phyloP scores from a whole-genome alignment of 2,888 invertebrate species.

The Drosophila atroscutellata region DNA sequence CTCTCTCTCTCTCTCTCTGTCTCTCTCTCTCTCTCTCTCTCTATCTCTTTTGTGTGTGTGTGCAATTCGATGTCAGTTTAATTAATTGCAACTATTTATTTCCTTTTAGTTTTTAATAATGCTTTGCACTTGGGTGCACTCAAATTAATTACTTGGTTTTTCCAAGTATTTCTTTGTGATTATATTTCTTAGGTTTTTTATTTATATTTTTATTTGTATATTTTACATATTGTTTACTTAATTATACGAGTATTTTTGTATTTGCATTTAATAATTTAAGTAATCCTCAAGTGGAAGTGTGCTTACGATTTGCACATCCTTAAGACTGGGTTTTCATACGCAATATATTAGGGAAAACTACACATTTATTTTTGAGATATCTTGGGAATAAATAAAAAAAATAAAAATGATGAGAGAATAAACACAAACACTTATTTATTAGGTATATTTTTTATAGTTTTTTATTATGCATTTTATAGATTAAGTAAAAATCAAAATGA shows the following conservation, averaged over 20 bases:
- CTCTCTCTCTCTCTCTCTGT: not conserved
- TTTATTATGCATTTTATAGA: not conserved
- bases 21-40: rapidly evolving
- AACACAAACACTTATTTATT: not conserved
- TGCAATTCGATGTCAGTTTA: not conserved
- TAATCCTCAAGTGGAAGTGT: not conserved
- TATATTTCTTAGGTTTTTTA: not conserved
- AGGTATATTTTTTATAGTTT: not conserved
- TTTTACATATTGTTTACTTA: not conserved
- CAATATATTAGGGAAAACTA: not conserved
- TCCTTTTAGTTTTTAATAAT: not conserved
- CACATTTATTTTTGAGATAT: not conserved
- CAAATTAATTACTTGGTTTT: not conserved
- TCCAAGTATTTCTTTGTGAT: not conserved
- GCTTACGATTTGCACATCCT: not conserved
- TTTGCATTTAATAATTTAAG: not conserved
- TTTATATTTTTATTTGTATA: not conserved
- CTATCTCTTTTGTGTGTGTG: not conserved
- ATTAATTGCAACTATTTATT: not conserved
- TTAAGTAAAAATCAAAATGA: not conserved
- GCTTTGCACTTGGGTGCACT: not conserved
- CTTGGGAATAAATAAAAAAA: not conserved
- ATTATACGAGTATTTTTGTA: not conserved
- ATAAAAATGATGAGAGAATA: not conserved
- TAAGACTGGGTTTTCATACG: not conserved